Conservation (phyloP, 1,140 invertebrate species). For the Temnothorax nylanderi region DNA sequence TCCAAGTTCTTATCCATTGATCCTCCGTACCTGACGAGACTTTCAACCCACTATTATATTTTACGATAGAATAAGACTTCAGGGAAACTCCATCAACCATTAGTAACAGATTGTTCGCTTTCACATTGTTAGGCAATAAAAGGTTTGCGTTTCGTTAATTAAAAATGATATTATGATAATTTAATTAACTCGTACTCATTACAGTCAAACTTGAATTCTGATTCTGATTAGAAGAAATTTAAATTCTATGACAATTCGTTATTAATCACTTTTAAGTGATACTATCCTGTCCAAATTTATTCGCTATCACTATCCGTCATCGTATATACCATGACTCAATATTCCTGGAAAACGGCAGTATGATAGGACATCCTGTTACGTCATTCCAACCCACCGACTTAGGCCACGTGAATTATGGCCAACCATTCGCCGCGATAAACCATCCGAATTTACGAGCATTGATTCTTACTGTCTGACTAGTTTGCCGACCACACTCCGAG, state of each 20-base stretch:
- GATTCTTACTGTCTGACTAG: slow-evolving; percentile 61
- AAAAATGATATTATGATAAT: not conserved
- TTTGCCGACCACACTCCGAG: slow-evolving; percentile 55
- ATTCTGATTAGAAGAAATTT: not conserved
- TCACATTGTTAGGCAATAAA: not conserved
- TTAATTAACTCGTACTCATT: not conserved
- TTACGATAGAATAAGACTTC: not conserved
- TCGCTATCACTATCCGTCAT: not conserved
- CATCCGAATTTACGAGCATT: slow-evolving; percentile 57
- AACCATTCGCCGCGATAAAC: slow-evolving; percentile 52
- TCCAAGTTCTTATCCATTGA: slow-evolving; percentile 35
- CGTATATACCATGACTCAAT: slow-evolving; percentile 13
- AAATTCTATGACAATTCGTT: not conserved
- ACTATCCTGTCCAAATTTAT: not conserved
- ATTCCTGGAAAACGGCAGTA: slow-evolving; percentile 35
- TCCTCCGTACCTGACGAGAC: slow-evolving; percentile 3
- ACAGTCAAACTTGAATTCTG: not conserved
- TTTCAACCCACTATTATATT: not conserved
- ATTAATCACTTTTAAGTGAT: not conserved
- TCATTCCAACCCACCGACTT: slow-evolving; percentile 38
- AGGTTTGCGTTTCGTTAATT: not conserved
- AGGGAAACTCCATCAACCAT: not conserved
- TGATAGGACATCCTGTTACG: slow-evolving; percentile 43
- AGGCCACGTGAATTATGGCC: slow-evolving; percentile 38
- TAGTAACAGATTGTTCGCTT: not conserved